phyloP scores from a whole-genome alignment of 2,888 invertebrate genomes.

The Anagyrus pseudococci region DNA sequence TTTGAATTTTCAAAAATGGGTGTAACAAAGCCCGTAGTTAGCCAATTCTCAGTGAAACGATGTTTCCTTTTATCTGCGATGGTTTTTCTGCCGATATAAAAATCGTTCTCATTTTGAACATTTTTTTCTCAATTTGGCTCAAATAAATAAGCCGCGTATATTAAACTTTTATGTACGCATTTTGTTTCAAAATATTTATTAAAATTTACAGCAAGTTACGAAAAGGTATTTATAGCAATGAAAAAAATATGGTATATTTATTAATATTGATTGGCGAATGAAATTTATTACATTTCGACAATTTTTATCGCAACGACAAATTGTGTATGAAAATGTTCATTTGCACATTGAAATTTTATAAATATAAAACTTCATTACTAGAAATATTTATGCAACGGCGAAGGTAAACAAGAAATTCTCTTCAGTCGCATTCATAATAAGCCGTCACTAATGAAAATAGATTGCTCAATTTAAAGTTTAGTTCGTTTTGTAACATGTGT shows the following conservation, averaged over 20 bases:
- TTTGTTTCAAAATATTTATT: not conserved
- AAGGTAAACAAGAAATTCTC: slow-evolving; percentile 30
- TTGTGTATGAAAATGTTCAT: not conserved
- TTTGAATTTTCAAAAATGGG: no score
- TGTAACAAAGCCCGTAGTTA: no score
- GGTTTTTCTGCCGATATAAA: no score
- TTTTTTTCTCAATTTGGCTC: not conserved
- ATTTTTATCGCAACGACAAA: no score
- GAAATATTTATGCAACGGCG: slow-evolving; percentile 17
- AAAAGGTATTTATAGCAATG: not conserved
- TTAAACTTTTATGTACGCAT: not conserved
- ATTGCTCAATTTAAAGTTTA: slow-evolving; percentile 37
- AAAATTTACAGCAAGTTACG: not conserved
- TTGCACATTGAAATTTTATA: slow-evolving; percentile 13
- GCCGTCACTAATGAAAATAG: slow-evolving; percentile 32
- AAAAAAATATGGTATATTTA: not conserved
- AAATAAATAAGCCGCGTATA: not conserved
- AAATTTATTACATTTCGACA: no score
- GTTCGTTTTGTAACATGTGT: slow-evolving; percentile 37
- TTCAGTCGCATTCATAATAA: slow-evolving; percentile 32
- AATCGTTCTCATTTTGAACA: no score
- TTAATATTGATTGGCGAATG: no score
- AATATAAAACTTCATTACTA: slow-evolving; percentile 15
- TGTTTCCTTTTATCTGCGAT: no score
- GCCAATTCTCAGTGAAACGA: no score